phyloP scores from a whole-genome alignment of 2,888 invertebrate genomes.

The Nomada lathburiana region DNA sequence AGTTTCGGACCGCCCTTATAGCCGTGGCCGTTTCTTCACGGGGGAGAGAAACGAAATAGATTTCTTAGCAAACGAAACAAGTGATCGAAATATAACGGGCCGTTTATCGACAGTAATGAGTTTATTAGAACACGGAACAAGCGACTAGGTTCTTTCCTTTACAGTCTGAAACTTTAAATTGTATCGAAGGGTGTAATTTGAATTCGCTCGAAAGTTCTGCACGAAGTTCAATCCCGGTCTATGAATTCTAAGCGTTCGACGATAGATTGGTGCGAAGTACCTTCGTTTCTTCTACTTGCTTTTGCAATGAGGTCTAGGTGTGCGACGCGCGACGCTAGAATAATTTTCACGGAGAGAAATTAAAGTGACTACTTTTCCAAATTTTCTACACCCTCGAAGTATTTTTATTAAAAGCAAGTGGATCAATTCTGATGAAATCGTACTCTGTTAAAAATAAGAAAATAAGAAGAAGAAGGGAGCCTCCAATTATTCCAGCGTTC shows the following conservation, averaged over 20 bases:
- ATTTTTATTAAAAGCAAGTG: too few species aligned
- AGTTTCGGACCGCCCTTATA: constrained; percentile 24
- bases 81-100: background rate
- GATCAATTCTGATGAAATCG: background rate
- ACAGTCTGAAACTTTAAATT: constrained; percentile 17
- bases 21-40: background rate
- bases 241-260: background rate
- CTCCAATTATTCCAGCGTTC: background rate
- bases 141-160: background rate
- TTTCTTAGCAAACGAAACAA: background rate
- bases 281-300: background rate
- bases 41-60: background rate
- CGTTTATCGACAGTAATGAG: constrained; percentile 24
- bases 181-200: constrained; percentile 16
- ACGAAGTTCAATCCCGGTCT: constrained; percentile 10
- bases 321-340: too few species aligned
- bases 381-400: too few species aligned
- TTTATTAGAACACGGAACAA: constrained; percentile 2
- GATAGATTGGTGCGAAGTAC: background rate
- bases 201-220: constrained; percentile 10
- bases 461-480: background rate
- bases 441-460: too few species aligned
- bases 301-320: background rate
- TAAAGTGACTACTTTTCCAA: too few species aligned
- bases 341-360: too few species aligned